phyloP scores from a whole-genome alignment of 2,888 invertebrate genomes.

The Ormyrus rosae region DNA sequence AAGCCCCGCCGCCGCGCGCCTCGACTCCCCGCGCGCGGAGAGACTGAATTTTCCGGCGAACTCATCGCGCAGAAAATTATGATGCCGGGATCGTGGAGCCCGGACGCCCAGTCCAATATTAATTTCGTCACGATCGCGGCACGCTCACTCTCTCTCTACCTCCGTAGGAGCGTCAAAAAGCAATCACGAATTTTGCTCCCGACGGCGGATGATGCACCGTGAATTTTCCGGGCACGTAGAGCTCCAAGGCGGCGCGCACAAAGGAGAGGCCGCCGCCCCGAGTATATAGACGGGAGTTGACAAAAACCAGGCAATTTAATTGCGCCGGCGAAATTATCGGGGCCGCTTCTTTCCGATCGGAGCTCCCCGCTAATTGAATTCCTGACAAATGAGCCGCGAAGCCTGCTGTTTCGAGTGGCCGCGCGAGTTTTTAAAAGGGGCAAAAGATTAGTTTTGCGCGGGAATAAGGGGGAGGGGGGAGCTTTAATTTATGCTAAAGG shows the following conservation, averaged over 20 bases:
- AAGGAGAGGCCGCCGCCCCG: not conserved
- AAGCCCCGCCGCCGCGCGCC: not conserved
- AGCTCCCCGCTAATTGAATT: too few species aligned
- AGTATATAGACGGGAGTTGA: too few species aligned
- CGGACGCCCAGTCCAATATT: conserved; percentile 15
- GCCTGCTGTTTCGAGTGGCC: too few species aligned
- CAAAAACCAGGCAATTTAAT: too few species aligned
- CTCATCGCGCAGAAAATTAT: conserved; percentile 23
- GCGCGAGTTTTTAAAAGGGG: too few species aligned
- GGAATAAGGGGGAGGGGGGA: not conserved
- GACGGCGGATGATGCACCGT: not conserved
- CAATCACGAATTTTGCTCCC: conserved; percentile 27
- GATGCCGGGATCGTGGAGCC: not conserved
- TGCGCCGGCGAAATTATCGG: too few species aligned
- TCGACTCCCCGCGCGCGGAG: not conserved
- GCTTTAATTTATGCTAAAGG: conserved; percentile 49
- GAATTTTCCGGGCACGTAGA: conserved; percentile 16
- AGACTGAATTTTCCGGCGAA: conserved; percentile 25
- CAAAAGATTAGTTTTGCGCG: not conserved
- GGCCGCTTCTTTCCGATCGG: too few species aligned
- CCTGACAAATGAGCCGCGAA: too few species aligned
- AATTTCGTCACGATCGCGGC: conserved; percentile 25
- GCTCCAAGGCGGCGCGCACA: not conserved
- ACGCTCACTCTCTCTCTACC: not conserved
- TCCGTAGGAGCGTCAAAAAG: conserved; percentile 11